Base-by-base conservation (phyloP, 1,140 invertebrate genomes). In the Asbolus verrucosus region DNA sequence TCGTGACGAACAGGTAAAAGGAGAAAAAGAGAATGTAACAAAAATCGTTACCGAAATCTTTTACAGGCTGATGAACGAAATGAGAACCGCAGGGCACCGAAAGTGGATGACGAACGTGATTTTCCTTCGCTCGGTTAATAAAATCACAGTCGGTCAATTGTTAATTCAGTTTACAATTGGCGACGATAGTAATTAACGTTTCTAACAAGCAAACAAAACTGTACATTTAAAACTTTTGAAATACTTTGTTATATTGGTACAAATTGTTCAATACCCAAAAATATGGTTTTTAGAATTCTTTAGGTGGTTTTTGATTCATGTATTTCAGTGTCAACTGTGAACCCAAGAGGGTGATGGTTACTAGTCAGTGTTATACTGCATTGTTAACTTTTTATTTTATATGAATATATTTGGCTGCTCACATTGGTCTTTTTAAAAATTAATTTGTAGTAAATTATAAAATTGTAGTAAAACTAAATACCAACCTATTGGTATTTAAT, bases 71-170 rank as follows among this genome's bases (percentile, higher is more conserved):
- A 77, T 30, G 76, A 77, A 13, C 67, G 63, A 59, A 72, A 69
- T 75, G 70, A 76, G 65, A 83, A 85, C 75, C 87, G 88, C 73
- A 84, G 89, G 71, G 94, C 94, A 78, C 96, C 96, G 14, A 96
- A 95, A 82, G 94, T 98, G 54, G 94, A 97, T 81, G 95, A 98
- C 84, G 95, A 95, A 85, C 91, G 92, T 79, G 95, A 96, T 84
- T 97, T 98, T 84, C 96, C 96, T 71, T 94, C 93, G 76, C 86
- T 96, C 80, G 91, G 92, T 81, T 94, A 91, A 87, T 36, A 82
- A 76, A n/a, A 33, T 30, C 36, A 61, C 33, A 33, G 33, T 65
- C 41, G 24, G 24, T 31, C 21, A 61, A 61, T 31, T 31, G 27
- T 31, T 4, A 27, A 31, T 67, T 38, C 41, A 24, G 62, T 65